phyloP scores from a whole-genome alignment of 2,888 invertebrate species.

The Pseudococcus longispinus region DNA sequence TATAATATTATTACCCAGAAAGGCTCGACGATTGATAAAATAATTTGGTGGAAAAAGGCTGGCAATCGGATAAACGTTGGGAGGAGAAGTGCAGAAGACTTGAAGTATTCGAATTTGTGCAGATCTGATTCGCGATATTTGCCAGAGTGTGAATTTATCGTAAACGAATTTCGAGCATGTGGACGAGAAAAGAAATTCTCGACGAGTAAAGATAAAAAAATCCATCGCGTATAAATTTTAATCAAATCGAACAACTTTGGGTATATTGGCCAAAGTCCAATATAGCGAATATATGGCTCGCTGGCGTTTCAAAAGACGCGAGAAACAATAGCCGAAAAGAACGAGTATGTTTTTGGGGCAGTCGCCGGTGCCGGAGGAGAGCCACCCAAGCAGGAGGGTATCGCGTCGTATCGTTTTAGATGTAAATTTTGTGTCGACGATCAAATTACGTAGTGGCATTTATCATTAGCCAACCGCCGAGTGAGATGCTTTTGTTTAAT shows the following conservation, averaged over 20 bases:
- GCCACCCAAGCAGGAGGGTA: not conserved
- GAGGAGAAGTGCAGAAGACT: not conserved
- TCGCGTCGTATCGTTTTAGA: not conserved
- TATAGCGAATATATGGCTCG: not conserved
- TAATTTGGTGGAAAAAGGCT: no score
- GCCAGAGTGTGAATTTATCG: not conserved
- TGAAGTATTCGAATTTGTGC: not conserved
- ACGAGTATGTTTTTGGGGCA: not conserved
- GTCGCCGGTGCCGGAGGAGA: not conserved
- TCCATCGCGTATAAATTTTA: not conserved
- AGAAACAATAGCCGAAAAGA: not conserved
- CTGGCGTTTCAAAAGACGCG: not conserved
- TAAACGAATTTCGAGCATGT: not conserved
- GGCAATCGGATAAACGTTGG: not conserved
- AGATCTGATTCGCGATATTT: not conserved
- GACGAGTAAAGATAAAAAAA: not conserved
- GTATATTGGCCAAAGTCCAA: not conserved
- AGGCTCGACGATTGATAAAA: conserved; percentile 1
- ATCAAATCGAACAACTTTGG: not conserved
- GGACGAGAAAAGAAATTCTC: not conserved
- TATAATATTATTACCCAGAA: not conserved
- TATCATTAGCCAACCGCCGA: conserved; percentile 13
- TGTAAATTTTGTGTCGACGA: not conserved
- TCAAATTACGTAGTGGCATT: conserved; percentile 17
- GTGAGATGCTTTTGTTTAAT: not conserved